Evolutionary conservation across 2,797 vertebrate genomes (phyloP).

Genomic region (Hafferia zeledoni): DNA sequence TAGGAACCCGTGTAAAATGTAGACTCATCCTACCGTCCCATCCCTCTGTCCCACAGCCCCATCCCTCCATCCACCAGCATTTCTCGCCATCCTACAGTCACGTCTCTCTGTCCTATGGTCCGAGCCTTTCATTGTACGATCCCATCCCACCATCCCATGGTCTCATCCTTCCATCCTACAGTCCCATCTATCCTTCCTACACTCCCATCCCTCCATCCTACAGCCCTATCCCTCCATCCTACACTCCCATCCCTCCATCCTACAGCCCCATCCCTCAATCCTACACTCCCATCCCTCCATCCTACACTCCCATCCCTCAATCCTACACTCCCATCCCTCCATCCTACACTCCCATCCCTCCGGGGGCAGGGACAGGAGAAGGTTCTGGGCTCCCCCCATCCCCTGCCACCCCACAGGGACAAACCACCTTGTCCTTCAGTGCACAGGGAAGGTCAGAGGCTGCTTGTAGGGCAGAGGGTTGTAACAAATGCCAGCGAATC

Average conservation of each 20-base stretch:
- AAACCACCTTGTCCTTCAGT: not conserved
- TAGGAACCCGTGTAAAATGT: not conserved
- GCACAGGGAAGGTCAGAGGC: not conserved
- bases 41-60: not conserved
- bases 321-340: accelerated
- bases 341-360: not conserved
- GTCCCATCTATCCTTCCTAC: accelerated
- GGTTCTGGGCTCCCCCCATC: not conserved
- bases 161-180: accelerated
- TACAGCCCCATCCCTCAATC: accelerated
- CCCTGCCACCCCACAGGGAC: not conserved
- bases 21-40: accelerated
- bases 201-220: accelerated
- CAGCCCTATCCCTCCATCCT: not conserved
- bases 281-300: accelerated
- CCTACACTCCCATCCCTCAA: accelerated
- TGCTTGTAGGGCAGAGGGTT: not conserved
- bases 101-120: too few relatives aligned
- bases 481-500: not conserved
- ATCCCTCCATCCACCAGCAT: not conserved
- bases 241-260: too few relatives aligned
- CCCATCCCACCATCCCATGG: accelerated
- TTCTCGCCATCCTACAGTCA: accelerated
- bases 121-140: accelerated
- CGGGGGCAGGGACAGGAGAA: not conserved